A percentile compares a stretch with the other conserved stretches of the same genome.
These are phyloP conservation scores for Acanthosepion lycidas DNA, from an alignment of 2,888 invertebrate species.

Conservation along the genomic window DNA sequence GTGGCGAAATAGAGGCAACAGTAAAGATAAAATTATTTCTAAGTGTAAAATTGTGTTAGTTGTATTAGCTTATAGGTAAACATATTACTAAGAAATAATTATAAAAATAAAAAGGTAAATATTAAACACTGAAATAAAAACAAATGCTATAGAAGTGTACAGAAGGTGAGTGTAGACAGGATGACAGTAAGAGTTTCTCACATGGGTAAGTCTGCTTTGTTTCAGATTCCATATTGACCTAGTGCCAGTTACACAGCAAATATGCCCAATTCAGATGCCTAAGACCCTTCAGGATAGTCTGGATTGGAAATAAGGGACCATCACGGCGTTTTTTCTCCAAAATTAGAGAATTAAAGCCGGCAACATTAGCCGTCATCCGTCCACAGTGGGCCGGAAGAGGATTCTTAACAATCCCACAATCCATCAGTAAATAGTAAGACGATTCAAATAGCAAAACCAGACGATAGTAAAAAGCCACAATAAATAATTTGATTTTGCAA, in stretches of 20 bases:
- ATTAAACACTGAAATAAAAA: background rate
- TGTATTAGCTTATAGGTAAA: background rate
- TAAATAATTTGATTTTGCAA: background rate
- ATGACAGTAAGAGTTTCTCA: conserved; percentile 43
- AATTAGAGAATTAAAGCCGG: conserved; percentile 44
- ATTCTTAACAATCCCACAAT: conserved; percentile 46
- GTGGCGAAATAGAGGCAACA: background rate
- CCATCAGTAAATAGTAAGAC: conserved; percentile 8
- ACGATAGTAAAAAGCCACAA: background rate
- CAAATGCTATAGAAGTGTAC: background rate
- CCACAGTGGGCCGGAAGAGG: conserved; percentile 40
- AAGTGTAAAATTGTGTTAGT: background rate
- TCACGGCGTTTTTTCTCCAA: conserved; percentile 38
- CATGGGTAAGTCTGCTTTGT: conserved; percentile 48
- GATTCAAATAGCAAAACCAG: conserved; percentile 33
- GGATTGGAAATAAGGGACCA: conserved; percentile 36
- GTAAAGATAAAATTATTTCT: background rate
- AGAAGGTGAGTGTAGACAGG: conserved; percentile 11
- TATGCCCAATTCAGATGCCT: background rate
- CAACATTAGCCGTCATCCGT: background rate
- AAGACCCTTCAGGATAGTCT: conserved; percentile 35
- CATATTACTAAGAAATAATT: background rate
- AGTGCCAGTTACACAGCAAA: background rate
- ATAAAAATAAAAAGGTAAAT: background rate
- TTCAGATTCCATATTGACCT: conserved; percentile 43